These are phyloP conservation scores for Lipotes vexillifer DNA, from an alignment of 2,113 vertebrate species.

Conservation along the genomic window DNA sequence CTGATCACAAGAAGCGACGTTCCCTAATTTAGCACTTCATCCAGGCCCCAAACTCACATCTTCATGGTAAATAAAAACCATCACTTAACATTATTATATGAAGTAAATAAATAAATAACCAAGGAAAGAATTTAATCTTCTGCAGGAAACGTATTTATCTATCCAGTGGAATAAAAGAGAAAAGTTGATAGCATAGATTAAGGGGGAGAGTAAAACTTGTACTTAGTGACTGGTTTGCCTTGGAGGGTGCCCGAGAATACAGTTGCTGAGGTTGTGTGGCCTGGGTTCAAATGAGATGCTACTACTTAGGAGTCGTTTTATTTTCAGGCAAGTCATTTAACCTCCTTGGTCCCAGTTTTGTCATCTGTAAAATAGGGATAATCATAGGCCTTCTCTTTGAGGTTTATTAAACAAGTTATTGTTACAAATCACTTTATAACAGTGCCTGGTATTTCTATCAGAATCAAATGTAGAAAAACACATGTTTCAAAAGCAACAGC, in stretches of 20 bases:
- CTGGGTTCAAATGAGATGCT: background rate
- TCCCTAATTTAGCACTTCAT: too few relatives aligned
- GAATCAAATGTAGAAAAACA: slow-evolving; percentile 2
- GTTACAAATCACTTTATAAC: background rate
- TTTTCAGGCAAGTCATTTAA: background rate
- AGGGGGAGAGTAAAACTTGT: background rate
- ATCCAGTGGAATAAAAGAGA: background rate
- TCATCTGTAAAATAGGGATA: background rate
- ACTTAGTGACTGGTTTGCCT: background rate
- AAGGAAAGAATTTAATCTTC: background rate
- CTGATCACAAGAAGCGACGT: background rate
- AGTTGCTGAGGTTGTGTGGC: accelerated
- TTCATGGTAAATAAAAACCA: background rate
- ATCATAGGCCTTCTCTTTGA: background rate
- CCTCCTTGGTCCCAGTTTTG: background rate
- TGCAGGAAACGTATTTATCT: background rate
- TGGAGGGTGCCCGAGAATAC: accelerated
- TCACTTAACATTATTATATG: background rate
- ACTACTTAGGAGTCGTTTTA: background rate
- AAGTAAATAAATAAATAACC: background rate
- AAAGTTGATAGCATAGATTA: background rate
- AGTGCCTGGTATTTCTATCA: background rate
- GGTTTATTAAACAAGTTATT: background rate
- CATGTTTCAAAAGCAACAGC: background rate
- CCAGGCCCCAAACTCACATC: background rate